phyloP scores from a whole-genome alignment of 2,888 invertebrate species.

The Aricia artaxerxes region DNA sequence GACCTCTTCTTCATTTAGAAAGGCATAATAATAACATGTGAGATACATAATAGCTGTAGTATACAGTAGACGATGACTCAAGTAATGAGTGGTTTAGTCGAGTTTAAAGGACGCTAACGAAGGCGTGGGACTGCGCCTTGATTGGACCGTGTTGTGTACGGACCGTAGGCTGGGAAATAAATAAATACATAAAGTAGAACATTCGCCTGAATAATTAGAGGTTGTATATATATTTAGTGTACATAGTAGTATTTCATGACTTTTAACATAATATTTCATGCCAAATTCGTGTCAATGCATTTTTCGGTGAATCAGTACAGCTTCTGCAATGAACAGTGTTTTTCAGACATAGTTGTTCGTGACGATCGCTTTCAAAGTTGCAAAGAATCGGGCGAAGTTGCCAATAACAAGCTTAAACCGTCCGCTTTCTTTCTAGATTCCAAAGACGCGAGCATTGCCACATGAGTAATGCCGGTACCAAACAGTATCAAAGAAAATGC shows the following conservation, averaged over 20 bases:
- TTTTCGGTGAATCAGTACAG: no score
- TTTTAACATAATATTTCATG: neutral
- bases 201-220: neutral
- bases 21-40: neutral
- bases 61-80: slow-evolving; percentile 38
- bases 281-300: neutral
- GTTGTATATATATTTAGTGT: no score
- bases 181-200: neutral
- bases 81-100: slow-evolving; percentile 41
- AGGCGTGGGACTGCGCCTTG: slow-evolving; percentile 37
- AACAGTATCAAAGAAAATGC: neutral
- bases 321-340: no score
- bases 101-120: slow-evolving; percentile 39
- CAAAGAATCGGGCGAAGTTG: neutral
- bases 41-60: neutral
- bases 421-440: neutral
- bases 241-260: no score
- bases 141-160: slow-evolving; percentile 8
- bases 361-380: neutral
- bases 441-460: neutral
- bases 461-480: neutral
- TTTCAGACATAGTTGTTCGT: no score
- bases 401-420: neutral
- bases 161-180: neutral
- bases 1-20: neutral